phyloP scores from a whole-genome alignment of 2,797 vertebrate species.

The Mus caroli region DNA sequence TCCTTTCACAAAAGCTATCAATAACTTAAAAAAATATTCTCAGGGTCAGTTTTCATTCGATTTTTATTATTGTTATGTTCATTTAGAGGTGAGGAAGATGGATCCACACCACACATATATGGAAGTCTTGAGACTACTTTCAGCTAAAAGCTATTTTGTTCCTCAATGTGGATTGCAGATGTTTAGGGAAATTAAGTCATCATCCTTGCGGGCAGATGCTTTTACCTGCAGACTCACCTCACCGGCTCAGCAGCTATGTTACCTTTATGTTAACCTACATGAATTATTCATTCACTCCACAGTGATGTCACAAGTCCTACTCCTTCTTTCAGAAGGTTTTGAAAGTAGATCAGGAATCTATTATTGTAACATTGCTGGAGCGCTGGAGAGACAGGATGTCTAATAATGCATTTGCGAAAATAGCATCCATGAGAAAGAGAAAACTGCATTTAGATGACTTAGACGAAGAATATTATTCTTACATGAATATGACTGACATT shows the following conservation, averaged over 20 bases:
- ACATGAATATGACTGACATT: background rate
- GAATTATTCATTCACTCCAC: constrained; percentile 3
- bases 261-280: background rate
- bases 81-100: background rate
- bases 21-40: background rate
- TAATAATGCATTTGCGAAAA: background rate
- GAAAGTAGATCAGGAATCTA: background rate
- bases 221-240: background rate
- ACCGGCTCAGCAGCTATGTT: background rate
- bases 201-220: background rate
- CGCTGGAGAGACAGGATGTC: constrained; percentile 14
- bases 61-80: background rate
- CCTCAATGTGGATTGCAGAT: background rate
- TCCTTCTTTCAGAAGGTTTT: background rate
- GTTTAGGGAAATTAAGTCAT: background rate
- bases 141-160: background rate
- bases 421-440: background rate
- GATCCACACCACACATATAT: background rate
- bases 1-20: background rate
- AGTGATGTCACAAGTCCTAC: background rate
- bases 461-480: constrained; percentile 15
- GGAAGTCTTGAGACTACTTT: background rate
- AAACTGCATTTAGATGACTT: constrained; percentile 5
- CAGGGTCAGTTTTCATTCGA: too few species aligned
- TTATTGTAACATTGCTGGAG: background rate